Percentiles rank a stretch among this genome's conserved stretches.
Conservation (phyloP, 2,113 vertebrate species). For the Notarius lentiginosus region DNA sequence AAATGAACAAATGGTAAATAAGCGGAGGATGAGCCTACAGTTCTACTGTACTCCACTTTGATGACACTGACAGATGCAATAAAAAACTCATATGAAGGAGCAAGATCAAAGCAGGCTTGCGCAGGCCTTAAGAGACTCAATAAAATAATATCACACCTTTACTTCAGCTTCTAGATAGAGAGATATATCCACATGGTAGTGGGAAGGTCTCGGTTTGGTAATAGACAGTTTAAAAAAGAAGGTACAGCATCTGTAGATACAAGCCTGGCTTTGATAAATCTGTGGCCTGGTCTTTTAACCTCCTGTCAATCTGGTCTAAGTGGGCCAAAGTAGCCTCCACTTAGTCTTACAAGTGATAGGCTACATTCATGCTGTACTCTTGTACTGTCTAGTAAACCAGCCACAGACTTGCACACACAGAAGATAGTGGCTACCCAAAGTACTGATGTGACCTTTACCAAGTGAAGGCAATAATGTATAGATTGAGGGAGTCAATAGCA, state of each 20-base stretch:
- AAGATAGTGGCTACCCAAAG: neutral
- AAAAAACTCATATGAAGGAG: slow-evolving; percentile 46
- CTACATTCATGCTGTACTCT: slow-evolving; percentile 16
- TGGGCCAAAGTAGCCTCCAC: slow-evolving; percentile 32
- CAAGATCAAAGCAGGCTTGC: slow-evolving; percentile 49
- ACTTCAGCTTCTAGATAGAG: slow-evolving; percentile 9
- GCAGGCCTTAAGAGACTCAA: slow-evolving; percentile 44
- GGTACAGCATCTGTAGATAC: neutral
- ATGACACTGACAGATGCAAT: slow-evolving; percentile 55
- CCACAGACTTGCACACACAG: neutral
- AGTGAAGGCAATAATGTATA: neutral
- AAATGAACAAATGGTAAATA: slow-evolving; percentile 54
- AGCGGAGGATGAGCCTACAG: slow-evolving; percentile 39
- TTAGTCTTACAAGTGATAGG: neutral
- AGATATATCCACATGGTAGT: neutral
- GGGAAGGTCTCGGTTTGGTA: slow-evolving; percentile 1
- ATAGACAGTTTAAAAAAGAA: slow-evolving; percentile 7
- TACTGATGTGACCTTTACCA: neutral
- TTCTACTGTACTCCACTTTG: slow-evolving; percentile 47
- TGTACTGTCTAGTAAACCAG: neutral
- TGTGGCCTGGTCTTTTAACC: neutral
- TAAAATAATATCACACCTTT: slow-evolving; percentile 38
- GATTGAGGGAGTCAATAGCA: neutral
- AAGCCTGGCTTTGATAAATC: slow-evolving; percentile 4
- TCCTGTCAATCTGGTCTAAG: neutral